Percentiles rank a stretch among this genome's conserved stretches.
Conservation (phyloP, 2,888 invertebrate species). For the Atherix ibis region DNA sequence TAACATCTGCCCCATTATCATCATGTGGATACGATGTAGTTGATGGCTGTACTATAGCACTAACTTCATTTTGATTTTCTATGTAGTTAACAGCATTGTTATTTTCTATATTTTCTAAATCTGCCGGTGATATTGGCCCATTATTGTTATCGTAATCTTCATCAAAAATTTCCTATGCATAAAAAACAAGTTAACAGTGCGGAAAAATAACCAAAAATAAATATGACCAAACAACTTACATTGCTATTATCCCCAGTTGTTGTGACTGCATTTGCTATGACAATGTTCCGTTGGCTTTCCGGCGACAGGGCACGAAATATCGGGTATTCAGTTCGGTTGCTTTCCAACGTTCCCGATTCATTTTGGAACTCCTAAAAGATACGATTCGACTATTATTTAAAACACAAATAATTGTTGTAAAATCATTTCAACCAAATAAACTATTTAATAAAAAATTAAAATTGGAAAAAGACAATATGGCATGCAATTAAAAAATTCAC, state of each 20-base stretch:
- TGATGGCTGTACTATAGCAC: slow-evolving; percentile 7
- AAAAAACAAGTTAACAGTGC: slow-evolving; percentile 1
- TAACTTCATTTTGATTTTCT: slow-evolving; percentile 14
- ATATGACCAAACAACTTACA: slow-evolving; percentile 8
- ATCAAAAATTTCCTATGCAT: slow-evolving; percentile 10
- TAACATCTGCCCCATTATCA: no score
- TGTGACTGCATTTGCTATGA: neutral
- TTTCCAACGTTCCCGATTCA: slow-evolving; percentile 12
- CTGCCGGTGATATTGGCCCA: slow-evolving; percentile 38
- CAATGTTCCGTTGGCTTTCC: slow-evolving; percentile 9
- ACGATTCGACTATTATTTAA: no score
- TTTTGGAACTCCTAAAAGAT: slow-evolving; percentile 14
- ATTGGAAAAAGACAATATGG: no score
- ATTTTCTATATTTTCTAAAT: slow-evolving; percentile 42
- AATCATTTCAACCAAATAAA: no score
- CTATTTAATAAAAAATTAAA: no score
- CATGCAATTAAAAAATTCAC: no score
- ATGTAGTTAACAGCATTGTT: slow-evolving; percentile 40
- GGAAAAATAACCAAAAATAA: no score
- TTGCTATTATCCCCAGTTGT: slow-evolving; percentile 10
- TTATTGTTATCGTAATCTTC: slow-evolving; percentile 35
- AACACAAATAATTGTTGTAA: no score
- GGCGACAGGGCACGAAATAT: slow-evolving; percentile 15
- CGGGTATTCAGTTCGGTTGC: slow-evolving; percentile 14
- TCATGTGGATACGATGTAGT: no score